These are phyloP conservation scores for Micrastur ruficollis DNA, from an alignment of 2,797 vertebrate genomes.

Conservation along the genomic window DNA sequence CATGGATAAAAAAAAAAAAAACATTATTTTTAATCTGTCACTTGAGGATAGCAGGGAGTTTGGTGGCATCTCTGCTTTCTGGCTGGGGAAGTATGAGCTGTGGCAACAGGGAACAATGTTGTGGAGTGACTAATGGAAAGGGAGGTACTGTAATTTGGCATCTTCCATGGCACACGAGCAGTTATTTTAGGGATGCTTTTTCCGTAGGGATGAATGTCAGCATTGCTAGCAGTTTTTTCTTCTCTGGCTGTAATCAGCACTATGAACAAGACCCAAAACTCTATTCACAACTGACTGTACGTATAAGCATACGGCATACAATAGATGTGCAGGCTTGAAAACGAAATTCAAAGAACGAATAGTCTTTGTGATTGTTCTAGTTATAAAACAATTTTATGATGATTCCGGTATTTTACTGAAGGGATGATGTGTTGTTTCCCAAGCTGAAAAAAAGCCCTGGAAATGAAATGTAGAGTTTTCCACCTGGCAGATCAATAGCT, in stretches of 20 bases:
- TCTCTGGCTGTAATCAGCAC: background rate
- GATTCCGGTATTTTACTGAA: background rate
- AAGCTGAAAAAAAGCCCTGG: background rate
- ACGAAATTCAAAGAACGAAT: background rate
- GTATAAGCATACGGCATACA: background rate
- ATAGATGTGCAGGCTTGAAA: background rate
- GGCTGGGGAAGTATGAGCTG: background rate
- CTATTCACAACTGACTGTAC: background rate
- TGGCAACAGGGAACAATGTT: background rate
- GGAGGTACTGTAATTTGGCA: background rate
- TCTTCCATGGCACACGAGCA: background rate
- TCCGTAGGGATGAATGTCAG: background rate
- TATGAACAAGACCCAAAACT: background rate
- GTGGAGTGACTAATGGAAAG: background rate
- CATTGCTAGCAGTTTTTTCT: background rate
- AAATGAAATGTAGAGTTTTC: constrained; percentile 21
- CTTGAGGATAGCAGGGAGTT: background rate
- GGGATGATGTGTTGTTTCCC: background rate
- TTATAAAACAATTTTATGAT: background rate
- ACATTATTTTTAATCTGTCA: background rate
- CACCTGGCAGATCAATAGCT: constrained; percentile 3
- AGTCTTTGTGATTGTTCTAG: background rate
- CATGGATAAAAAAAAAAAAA: background rate
- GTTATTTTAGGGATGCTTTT: background rate
- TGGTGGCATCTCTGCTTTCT: background rate